These are phyloP conservation scores for Apotomis turbidana DNA, from an alignment of 2,888 invertebrate species.

Conservation along the genomic window DNA sequence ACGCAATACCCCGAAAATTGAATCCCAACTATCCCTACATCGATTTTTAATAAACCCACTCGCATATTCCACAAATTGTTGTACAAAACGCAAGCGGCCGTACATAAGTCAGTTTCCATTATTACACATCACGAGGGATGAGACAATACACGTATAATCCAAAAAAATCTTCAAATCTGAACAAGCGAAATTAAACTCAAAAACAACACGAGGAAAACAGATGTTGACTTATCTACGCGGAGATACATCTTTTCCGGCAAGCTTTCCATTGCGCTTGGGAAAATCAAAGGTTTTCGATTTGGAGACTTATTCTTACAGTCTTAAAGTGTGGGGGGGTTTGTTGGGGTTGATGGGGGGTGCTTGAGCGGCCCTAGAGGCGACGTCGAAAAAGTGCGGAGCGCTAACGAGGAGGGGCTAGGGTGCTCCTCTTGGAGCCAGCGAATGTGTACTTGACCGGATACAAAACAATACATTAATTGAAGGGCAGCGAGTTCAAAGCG, in stretches of 20 bases:
- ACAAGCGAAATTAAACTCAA: constrained; percentile 32
- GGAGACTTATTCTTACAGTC: constrained; percentile 4
- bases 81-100: constrained; percentile 39
- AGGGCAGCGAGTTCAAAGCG: constrained; percentile 16
- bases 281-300: constrained; percentile 9
- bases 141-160: constrained; percentile 39
- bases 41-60: constrained; percentile 40
- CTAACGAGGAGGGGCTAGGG: constrained; percentile 39
- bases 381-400: constrained; percentile 42
- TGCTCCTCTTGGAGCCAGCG: constrained; percentile 27
- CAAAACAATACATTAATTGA: constrained; percentile 30
- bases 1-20: constrained; percentile 25
- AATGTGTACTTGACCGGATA: constrained; percentile 29
- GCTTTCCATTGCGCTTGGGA: constrained; percentile 5
- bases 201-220: constrained; percentile 15
- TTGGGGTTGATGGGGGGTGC: not conserved
- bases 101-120: constrained; percentile 41
- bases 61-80: constrained; percentile 41
- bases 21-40: constrained; percentile 34
- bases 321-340: constrained; percentile 14
- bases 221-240: constrained; percentile 22
- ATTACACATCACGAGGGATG: constrained; percentile 43
- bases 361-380: constrained; percentile 34
- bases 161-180: constrained; percentile 27
- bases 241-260: constrained; percentile 18